phyloP scores from a whole-genome alignment of 2,888 invertebrate species.

The Hipparchia semele region DNA sequence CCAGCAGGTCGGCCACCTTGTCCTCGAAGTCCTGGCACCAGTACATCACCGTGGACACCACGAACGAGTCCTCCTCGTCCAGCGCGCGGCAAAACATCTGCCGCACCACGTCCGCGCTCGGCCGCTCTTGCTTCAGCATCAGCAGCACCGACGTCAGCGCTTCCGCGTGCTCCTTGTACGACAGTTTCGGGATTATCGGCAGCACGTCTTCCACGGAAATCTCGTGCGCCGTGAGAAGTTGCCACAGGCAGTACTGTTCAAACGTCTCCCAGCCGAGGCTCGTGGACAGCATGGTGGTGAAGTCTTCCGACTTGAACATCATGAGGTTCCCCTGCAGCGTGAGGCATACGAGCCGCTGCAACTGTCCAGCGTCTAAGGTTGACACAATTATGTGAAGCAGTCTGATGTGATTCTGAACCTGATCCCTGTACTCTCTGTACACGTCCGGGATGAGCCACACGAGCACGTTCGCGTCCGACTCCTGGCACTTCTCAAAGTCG shows the following conservation, averaged over 20 bases:
- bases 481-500: constrained; percentile 94
- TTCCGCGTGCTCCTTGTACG: constrained; percentile 94
- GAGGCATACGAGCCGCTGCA: constrained; percentile 95
- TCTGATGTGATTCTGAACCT: constrained; percentile 93
- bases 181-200: constrained; percentile 88
- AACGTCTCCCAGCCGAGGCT: constrained; percentile 98
- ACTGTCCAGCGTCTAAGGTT: constrained; percentile 93
- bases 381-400: constrained; percentile 95
- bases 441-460: constrained; percentile 97
- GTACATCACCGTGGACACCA: constrained; percentile 95
- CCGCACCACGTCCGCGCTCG: constrained; percentile 92
- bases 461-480: constrained; percentile 93
- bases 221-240: constrained; percentile 96
- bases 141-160: constrained; percentile 95
- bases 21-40: constrained; percentile 98
- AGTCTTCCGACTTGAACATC: constrained; percentile 91
- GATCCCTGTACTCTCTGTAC: constrained; percentile 94
- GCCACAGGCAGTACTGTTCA: constrained; percentile 99
- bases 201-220: constrained; percentile 95
- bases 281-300: constrained; percentile 88
- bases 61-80: constrained; percentile 92
- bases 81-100: constrained; percentile 91
- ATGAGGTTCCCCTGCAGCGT: constrained; percentile 94
- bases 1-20: constrained; percentile 91
- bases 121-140: constrained; percentile 95